phyloP scores from a whole-genome alignment of 2,888 invertebrate species.

The Noctua pronuba region DNA sequence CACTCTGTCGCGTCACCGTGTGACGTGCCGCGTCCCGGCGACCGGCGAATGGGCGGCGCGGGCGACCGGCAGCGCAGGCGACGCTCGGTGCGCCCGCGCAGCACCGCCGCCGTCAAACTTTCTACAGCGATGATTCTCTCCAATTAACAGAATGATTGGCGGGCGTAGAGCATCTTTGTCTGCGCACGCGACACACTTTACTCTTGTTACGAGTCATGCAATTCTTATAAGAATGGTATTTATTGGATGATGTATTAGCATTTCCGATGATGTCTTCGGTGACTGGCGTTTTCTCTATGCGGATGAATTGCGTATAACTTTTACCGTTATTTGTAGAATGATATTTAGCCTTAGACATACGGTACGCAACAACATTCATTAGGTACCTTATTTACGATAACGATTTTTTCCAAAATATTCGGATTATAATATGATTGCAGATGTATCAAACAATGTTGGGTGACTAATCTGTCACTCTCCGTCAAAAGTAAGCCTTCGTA shows the following conservation, averaged over 20 bases:
- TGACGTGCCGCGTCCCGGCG: slow-evolving; percentile 58
- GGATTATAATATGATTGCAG: neutral
- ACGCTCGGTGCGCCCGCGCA: slow-evolving; percentile 36
- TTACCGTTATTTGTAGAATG: neutral
- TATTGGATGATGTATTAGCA: slow-evolving; percentile 52
- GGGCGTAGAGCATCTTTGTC: slow-evolving; percentile 81
- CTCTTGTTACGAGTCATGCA: slow-evolving; percentile 80
- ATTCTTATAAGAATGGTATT: slow-evolving; percentile 59
- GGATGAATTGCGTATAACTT: slow-evolving; percentile 11
- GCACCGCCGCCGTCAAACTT: slow-evolving; percentile 74
- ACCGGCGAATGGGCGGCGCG: slow-evolving; percentile 8
- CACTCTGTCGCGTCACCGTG: slow-evolving; percentile 65
- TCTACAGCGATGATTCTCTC: slow-evolving; percentile 89
- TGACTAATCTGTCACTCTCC: neutral
- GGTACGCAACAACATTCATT: neutral
- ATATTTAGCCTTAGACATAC: neutral
- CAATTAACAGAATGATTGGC: slow-evolving; percentile 90
- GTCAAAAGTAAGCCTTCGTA: neutral
- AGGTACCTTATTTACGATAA: neutral
- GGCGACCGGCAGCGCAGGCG: slow-evolving; percentile 5
- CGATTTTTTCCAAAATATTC: neutral
- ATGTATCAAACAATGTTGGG: neutral
- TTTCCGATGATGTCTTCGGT: slow-evolving; percentile 54
- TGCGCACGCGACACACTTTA: slow-evolving; percentile 87
- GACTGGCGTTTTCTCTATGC: slow-evolving; percentile 20